phyloP scores from a whole-genome alignment of 2,797 vertebrate genomes.

The Pangasius krempfi region DNA sequence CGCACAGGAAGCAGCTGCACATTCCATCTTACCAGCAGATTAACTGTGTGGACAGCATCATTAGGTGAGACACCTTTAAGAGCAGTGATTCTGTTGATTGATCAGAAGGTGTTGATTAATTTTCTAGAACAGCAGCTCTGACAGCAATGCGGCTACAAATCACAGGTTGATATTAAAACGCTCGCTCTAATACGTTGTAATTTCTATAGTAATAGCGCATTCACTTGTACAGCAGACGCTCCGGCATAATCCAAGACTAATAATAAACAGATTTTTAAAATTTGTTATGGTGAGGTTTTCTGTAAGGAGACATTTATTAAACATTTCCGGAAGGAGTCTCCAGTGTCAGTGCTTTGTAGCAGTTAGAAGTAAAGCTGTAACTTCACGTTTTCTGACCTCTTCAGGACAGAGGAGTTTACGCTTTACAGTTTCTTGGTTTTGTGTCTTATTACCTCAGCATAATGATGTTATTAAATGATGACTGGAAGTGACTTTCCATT shows the following conservation, averaged over 20 bases:
- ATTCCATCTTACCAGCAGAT: constrained; percentile 92
- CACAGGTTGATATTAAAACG: too few species aligned
- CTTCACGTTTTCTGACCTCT: neutral
- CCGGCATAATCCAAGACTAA: too few species aligned
- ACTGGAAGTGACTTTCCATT: too few species aligned
- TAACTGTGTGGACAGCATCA: constrained; percentile 88
- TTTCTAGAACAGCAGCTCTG: neutral
- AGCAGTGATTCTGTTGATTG: neutral
- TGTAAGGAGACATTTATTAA: neutral
- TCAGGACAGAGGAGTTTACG: neutral
- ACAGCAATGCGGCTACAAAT: too few species aligned
- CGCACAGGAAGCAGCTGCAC: constrained; percentile 68
- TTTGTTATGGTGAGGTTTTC: neutral
- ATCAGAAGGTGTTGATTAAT: too few species aligned
- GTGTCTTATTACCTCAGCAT: too few species aligned
- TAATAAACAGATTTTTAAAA: too few species aligned
- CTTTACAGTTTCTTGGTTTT: too few species aligned
- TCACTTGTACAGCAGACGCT: too few species aligned
- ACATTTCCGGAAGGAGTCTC: neutral
- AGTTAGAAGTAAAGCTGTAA: neutral
- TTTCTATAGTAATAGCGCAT: too few species aligned
- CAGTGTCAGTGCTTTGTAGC: neutral
- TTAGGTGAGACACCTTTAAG: constrained; percentile 73
- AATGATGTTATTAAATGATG: too few species aligned
- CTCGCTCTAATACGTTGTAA: too few species aligned